Percentiles rank a stretch among this genome's conserved stretches.
Evolutionary conservation across 1,140 invertebrate genomes (phyloP).

Genomic region (Whitmania pigra): DNA sequence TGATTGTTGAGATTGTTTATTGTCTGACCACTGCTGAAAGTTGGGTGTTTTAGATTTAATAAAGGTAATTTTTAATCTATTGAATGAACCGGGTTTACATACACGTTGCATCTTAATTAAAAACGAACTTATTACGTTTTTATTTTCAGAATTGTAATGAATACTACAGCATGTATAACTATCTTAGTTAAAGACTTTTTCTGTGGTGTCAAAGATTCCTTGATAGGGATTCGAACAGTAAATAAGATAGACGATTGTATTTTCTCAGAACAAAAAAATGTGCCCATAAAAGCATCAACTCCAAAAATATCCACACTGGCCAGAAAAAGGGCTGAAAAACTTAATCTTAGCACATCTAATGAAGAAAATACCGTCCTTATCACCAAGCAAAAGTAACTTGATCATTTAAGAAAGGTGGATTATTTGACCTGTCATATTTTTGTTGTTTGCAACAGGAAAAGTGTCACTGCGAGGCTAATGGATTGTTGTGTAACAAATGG

Average conservation of each 20-base stretch:
- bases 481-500: too few species aligned
- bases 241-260: neutral
- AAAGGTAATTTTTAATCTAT: neutral
- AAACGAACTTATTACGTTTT: neutral
- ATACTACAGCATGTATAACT: neutral
- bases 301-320: slow-evolving; percentile 7
- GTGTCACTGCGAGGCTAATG: too few species aligned
- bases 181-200: slow-evolving; percentile 3
- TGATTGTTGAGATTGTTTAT: neutral
- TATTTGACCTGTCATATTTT: neutral
- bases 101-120: neutral
- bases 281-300: neutral
- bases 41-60: neutral
- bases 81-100: neutral
- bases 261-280: slow-evolving; percentile 3
- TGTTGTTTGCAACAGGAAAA: too few species aligned
- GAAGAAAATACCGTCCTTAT: too few species aligned
- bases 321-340: slow-evolving; percentile 2
- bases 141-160: slow-evolving; percentile 4
- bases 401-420: neutral
- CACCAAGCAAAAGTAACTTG: neutral
- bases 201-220: slow-evolving; percentile 8
- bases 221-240: neutral
- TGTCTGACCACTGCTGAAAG: neutral
- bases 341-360: too few species aligned